phyloP scores from a whole-genome alignment of 1,140 invertebrate species.

The Leptoteleia sp. region DNA sequence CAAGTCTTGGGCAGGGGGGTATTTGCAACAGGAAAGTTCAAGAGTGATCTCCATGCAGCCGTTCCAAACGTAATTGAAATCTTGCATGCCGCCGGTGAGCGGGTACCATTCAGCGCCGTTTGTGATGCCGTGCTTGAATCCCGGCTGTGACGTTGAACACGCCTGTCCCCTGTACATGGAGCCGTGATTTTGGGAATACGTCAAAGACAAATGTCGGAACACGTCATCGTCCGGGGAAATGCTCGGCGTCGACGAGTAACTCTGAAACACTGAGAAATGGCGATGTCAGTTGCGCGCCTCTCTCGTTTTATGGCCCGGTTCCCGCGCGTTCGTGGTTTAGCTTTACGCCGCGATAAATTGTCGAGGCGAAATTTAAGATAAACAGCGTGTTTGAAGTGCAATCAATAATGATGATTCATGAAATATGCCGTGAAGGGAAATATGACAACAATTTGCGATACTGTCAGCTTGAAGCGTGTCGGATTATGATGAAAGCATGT shows the following conservation, averaged over 20 bases:
- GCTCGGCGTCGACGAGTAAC: slow-evolving; percentile 87
- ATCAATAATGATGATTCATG: slow-evolving; percentile 6
- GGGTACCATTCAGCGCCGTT: slow-evolving; percentile 97
- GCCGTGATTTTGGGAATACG: slow-evolving; percentile 94
- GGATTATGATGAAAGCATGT: too few species aligned
- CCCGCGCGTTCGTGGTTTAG: not conserved
- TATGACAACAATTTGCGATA: too few species aligned
- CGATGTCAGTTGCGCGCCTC: slow-evolving; percentile 23
- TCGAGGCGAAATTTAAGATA: not conserved
- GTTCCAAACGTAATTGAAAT: slow-evolving; percentile 98
- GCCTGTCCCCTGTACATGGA: slow-evolving; percentile 91
- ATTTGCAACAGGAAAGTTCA: slow-evolving; percentile 98
- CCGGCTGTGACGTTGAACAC: slow-evolving; percentile 87
- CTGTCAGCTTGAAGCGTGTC: too few species aligned
- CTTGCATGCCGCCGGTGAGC: slow-evolving; percentile 95
- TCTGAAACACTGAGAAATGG: slow-evolving; percentile 86
- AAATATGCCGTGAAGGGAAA: slow-evolving; percentile 3
- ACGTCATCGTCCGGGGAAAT: slow-evolving; percentile 96
- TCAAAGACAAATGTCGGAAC: slow-evolving; percentile 93
- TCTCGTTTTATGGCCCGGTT: not conserved
- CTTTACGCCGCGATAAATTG: slow-evolving; percentile 1
- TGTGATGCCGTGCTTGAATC: slow-evolving; percentile 93
- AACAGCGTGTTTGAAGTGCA: not conserved
- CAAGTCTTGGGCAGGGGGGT: slow-evolving; percentile 91
- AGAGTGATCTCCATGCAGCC: slow-evolving; percentile 99